phyloP scores from a whole-genome alignment of 2,797 vertebrate species.

The Leuciscus waleckii region DNA sequence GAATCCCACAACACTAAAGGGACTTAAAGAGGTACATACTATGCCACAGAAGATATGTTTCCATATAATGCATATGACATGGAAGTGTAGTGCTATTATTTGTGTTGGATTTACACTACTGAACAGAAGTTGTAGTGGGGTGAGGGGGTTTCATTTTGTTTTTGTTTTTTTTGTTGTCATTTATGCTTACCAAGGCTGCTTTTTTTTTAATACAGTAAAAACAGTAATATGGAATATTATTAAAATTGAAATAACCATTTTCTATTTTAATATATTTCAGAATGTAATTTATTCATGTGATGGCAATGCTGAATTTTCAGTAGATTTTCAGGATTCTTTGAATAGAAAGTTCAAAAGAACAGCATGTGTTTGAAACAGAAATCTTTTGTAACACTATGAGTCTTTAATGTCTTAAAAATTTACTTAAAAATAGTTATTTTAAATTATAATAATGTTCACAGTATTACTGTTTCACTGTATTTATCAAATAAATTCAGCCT shows the following conservation, averaged over 20 bases:
- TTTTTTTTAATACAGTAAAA: background rate
- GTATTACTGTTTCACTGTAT: background rate
- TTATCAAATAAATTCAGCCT: background rate
- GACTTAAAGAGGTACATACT: constrained; percentile 86
- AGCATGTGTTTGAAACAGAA: too few relatives aligned
- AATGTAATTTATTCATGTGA: too few relatives aligned
- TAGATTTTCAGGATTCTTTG: too few relatives aligned
- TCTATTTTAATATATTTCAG: too few relatives aligned
- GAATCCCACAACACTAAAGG: constrained; percentile 85
- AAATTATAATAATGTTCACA: background rate
- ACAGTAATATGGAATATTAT: background rate
- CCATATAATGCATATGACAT: background rate
- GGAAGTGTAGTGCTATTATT: background rate
- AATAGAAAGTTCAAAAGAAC: too few relatives aligned
- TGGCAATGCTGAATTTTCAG: too few relatives aligned
- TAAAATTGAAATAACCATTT: too few relatives aligned
- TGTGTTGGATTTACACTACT: background rate
- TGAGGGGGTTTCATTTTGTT: too few relatives aligned
- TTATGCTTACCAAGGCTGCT: background rate
- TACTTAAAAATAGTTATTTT: too few relatives aligned
- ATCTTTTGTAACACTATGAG: too few relatives aligned
- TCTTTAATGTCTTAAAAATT: too few relatives aligned
- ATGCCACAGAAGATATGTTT: background rate
- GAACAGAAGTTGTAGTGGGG: background rate
- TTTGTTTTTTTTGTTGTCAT: background rate